phyloP scores from a whole-genome alignment of 2,113 vertebrate genomes.

The Nyctereutes procyonoides region DNA sequence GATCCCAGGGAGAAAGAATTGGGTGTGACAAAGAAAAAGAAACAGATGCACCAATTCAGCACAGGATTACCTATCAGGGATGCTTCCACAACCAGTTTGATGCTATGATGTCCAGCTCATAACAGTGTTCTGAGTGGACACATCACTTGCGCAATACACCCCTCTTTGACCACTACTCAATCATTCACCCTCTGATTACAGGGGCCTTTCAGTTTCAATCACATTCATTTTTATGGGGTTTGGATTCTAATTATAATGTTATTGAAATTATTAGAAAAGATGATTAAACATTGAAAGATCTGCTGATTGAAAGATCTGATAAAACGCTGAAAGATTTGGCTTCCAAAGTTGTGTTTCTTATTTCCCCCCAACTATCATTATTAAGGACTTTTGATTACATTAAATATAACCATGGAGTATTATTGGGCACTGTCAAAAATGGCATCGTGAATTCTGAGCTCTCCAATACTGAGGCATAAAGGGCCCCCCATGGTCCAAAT shows the following conservation, averaged over 20 bases:
- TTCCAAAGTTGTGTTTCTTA: background rate
- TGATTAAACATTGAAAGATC: background rate
- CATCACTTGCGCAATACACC: background rate
- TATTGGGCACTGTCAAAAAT: background rate
- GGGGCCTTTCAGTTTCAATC: background rate
- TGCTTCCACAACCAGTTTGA: background rate
- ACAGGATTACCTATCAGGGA: background rate
- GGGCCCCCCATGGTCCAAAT: background rate
- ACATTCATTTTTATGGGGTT: background rate
- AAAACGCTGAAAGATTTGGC: background rate
- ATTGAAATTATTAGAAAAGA: constrained; percentile 24
- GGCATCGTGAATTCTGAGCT: background rate
- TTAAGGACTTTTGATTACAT: background rate
- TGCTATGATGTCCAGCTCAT: background rate
- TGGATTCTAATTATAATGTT: background rate
- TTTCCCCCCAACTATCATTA: background rate
- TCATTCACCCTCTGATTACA: background rate
- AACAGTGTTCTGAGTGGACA: background rate
- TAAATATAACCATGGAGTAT: background rate
- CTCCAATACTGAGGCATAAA: background rate
- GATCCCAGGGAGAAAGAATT: background rate
- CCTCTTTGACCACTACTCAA: background rate
- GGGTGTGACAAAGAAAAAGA: background rate
- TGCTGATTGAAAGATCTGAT: background rate
- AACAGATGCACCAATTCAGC: fast-evolving